Evolutionary conservation across 2,888 invertebrate species (phyloP), one percentile per base, ranked within the genome.

Genomic region (Spatulosminthurus flaviceps): DNA sequence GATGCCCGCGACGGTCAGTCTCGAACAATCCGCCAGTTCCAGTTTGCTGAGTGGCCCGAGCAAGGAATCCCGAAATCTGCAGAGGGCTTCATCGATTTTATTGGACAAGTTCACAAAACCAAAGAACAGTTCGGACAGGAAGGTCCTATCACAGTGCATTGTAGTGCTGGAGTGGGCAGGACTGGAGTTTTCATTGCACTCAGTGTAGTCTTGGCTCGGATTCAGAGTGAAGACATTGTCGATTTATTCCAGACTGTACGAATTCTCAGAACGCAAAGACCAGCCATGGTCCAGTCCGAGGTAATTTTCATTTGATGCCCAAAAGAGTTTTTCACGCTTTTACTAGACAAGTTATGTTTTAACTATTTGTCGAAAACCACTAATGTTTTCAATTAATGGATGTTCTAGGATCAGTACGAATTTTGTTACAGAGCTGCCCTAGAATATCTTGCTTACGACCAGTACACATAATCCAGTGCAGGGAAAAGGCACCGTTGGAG

Each of bases 111-210:
- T 72, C 99, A 99, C 90, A 98, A 98, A 89, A 99, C 99, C 76
- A 99, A 99, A 89, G 97, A 98, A 87, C 98, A 99, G 88, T 99
- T 99, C 88, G 99, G 99, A 7, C 98, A 98, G 87, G 98, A 98
- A 87, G 99, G 99, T 11, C 99, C 99, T 0, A 99, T 99, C 83
- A 96, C 98, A 72, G 98, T 98, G 29, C 98, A 98, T 88, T 97
- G 97, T 92, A 94, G 94, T 79, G 74, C 74, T 4, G 99, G 99
- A 67, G 98, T 98, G 79, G 99, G 99, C 0, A 92, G 99, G 86
- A 98, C 98, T 13, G 99, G 99, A 60, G 98, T 98, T 81, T 99
- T 99, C 89, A 97, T 99, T 86, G 95, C 98, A 0, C 90, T 99
- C 84, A 97, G 97, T 88, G 97, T 98, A 87, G 97, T 99, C 77